Percentiles rank a stretch among this genome's conserved stretches.
These are phyloP conservation scores for Thelaira solivaga DNA, from an alignment of 2,888 invertebrate species.

Conservation along the genomic window DNA sequence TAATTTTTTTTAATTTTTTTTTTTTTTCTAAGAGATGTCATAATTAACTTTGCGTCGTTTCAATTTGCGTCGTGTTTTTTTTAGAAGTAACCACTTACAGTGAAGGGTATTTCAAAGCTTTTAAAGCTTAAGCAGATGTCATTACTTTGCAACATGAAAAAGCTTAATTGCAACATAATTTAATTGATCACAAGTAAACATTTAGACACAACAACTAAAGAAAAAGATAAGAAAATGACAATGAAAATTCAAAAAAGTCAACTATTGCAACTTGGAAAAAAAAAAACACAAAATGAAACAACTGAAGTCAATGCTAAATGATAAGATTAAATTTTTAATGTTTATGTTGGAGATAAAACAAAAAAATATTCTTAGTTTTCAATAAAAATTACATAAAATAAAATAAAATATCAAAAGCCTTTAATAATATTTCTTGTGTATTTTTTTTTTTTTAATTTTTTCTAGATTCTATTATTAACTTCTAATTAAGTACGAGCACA, in stretches of 20 bases:
- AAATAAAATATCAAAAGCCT: not conserved
- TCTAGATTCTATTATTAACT: constrained; percentile 34
- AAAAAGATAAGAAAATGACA: constrained; percentile 3
- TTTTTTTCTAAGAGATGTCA: too few species aligned
- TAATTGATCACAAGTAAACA: too few species aligned
- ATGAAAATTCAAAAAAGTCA: constrained; percentile 3
- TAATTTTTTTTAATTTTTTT: too few species aligned
- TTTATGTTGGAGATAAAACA: too few species aligned
- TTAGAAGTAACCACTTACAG: too few species aligned
- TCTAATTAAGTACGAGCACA: constrained; percentile 14
- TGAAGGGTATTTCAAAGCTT: too few species aligned
- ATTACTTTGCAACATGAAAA: too few species aligned
- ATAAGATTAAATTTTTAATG: constrained; percentile 23
- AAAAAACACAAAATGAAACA: not conserved
- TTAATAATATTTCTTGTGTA: not conserved
- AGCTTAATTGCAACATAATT: too few species aligned
- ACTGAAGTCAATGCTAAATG: constrained; percentile 39
- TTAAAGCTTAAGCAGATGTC: too few species aligned
- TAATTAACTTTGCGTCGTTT: too few species aligned
- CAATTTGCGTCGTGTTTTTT: too few species aligned
- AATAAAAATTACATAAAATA: not conserved
- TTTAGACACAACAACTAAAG: not conserved
- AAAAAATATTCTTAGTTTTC: constrained; percentile 23
- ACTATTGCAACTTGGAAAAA: too few species aligned
- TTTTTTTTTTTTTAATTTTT: not conserved